A percentile compares a stretch with the other conserved stretches of the same genome.
Evolutionary conservation across 2,797 vertebrate species (phyloP).

Genomic region (Pangasius krempfi): DNA sequence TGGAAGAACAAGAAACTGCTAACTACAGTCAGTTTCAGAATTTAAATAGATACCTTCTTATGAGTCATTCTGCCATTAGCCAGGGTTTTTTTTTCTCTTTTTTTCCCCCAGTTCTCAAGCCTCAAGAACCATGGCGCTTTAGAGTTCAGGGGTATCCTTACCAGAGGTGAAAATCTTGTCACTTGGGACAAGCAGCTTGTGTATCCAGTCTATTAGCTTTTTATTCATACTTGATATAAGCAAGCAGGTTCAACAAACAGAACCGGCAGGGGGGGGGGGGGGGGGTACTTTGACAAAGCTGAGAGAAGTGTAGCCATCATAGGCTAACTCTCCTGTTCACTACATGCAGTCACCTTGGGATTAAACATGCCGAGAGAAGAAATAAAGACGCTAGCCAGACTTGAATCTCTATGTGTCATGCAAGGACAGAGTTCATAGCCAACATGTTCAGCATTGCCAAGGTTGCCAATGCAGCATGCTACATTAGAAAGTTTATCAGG

Average conservation of each 20-base stretch:
- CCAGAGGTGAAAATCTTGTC: background rate
- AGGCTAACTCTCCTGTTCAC: background rate
- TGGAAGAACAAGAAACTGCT: background rate
- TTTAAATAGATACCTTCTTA: background rate
- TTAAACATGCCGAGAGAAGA: background rate
- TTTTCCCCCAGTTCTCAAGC: background rate
- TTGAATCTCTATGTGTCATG: background rate
- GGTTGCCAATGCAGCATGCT: background rate
- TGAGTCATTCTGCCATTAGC: background rate
- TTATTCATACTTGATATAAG: background rate
- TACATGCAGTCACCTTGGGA: background rate
- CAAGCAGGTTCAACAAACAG: background rate
- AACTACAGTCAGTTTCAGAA: background rate
- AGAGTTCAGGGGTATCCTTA: background rate
- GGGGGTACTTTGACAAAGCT: no score
- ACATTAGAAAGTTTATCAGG: background rate
- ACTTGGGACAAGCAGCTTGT: background rate
- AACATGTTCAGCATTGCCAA: background rate
- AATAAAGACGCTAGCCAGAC: background rate
- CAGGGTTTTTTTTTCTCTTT: background rate
- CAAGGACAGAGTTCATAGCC: background rate
- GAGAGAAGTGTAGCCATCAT: background rate
- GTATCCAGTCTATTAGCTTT: background rate
- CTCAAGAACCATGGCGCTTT: background rate
- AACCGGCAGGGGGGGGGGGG: no score